Base-by-base conservation (phyloP, 2,113 vertebrate species). In the Saguinus imperator region DNA sequence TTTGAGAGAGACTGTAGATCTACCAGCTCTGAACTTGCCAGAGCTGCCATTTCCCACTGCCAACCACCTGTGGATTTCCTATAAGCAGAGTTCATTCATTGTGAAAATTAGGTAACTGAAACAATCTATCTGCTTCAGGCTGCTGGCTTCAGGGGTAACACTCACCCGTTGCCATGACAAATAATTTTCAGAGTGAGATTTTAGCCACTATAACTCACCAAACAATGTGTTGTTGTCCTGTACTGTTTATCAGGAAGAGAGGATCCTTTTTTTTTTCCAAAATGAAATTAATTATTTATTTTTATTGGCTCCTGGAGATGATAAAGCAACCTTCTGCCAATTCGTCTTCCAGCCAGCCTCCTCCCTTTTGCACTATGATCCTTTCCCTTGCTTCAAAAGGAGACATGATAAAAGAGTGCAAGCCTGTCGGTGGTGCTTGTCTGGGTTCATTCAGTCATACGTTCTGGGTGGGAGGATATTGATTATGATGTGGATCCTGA, bases 41-140 rank as follows among this genome's bases (percentile, higher is more conserved):
- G 83, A 97, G 94, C 84, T 50, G 11, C 94, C 80, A 95, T 98
- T 98, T 97, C 89, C 98, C 80, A 98, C 88, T 98, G 97, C 97
- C 96, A 98, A 2, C 95, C 70, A 77, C 77, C 82, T 98, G 98
- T 98, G 98, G 98, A 98, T 99, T 99, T 98, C 98, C 98, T 98
- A 98, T 98, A 98, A 98, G 79, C 94, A 97, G 96, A 61, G 95
- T 97, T 98, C 98, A 98, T 98, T 98, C 98, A 97, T 97, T 98
- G 98, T 95, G 96, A 97, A 98, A 98, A 98, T 98, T 96, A 98
- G 97, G 97, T 98, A 98, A 98, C 98, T 98, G 97, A 98, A 98
- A 98, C 98, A 96, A 98, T 98, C 97, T 98, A 58, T 98, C 98
- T 97, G 83, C 96, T 98, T 96, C 97, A 96, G 96, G 90, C 93